These are phyloP conservation scores for Solea senegalensis DNA, from an alignment of 2,113 vertebrate genomes.

Conservation along the genomic window DNA sequence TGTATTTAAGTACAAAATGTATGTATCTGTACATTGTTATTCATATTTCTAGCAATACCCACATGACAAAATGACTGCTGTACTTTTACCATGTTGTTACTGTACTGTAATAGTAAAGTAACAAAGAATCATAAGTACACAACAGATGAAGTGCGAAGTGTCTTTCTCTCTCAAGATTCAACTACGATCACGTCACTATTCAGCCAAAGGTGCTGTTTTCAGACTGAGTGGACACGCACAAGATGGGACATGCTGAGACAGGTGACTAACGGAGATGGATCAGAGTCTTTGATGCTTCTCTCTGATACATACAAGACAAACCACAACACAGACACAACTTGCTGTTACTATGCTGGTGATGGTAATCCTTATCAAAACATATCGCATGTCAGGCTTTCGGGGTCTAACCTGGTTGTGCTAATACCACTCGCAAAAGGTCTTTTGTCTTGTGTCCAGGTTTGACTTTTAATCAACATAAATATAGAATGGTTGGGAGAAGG, in stretches of 20 bases:
- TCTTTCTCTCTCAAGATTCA: background rate
- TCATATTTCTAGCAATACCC: no score
- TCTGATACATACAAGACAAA: slow-evolving; percentile 28
- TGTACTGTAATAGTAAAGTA: no score
- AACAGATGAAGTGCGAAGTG: background rate
- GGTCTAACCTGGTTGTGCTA: background rate
- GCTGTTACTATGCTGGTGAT: background rate
- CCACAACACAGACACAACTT: slow-evolving; percentile 27
- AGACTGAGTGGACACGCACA: slow-evolving; percentile 43
- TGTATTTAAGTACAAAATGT: no score
- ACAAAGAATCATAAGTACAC: background rate
- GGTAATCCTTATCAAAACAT: slow-evolving; percentile 28
- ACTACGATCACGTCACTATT: slow-evolving; percentile 32
- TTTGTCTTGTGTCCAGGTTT: background rate
- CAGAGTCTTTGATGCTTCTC: slow-evolving; percentile 37
- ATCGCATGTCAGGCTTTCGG: background rate
- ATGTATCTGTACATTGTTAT: no score
- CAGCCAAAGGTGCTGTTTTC: slow-evolving; percentile 50
- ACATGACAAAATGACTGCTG: no score
- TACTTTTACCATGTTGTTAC: no score
- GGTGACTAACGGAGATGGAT: slow-evolving; percentile 27
- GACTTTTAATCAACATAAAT: background rate
- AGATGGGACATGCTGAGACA: slow-evolving; percentile 53
- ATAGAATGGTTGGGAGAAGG: background rate
- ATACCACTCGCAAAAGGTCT: background rate